Evolutionary conservation across 2,888 invertebrate species (phyloP), one percentile per base, ranked within the genome.

Genomic region (Eubasilissa splendida): DNA sequence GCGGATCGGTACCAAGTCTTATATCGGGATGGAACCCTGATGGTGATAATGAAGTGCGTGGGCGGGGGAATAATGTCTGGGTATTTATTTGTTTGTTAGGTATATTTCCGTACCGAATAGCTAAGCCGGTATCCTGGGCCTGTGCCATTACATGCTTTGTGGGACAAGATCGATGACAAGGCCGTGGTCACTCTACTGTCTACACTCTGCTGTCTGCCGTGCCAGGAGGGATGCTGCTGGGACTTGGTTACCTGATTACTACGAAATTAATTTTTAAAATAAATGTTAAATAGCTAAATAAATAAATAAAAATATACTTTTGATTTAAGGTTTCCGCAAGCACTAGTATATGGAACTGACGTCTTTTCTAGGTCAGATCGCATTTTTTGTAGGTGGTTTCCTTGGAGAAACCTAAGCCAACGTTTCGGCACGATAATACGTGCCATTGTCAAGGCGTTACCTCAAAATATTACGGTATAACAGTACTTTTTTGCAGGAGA

Each of bases 1-100:
- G 53, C 53, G n/a, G 56, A 33, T 31, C n/a, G 14, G 58, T 56
- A 22, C 59, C 77, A 65, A 77, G 58, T 77, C 77, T 77, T 77
- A 77, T 77, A 77, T 31, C 54, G 54, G 68, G 33, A 31, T 54
- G 56, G 68, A 66, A 53, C 77, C 77, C 65, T 66, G 33, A 58
- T 68, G 68, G 50, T 87, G 87, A 50, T 52, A 31, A 53, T 63
- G 68, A 65, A 22, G 33, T 14, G 53, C 22, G 66, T 42, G 80
- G 80, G 71, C 14, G 70, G 75, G 22, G 66, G 65, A 54, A 65
- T 59, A 76, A n/a, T 59, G 60, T 75, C 60, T 75, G 75, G 75
- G 60, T 75, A 71, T 68, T 68, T 68, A 71, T 68, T 68, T 68
- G 68, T 50, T 68, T 52, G 68, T 68, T 12, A 68, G 52, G 50